Evolutionary conservation across 1,140 invertebrate species (phyloP).

Genomic region (Grapholita molesta): DNA sequence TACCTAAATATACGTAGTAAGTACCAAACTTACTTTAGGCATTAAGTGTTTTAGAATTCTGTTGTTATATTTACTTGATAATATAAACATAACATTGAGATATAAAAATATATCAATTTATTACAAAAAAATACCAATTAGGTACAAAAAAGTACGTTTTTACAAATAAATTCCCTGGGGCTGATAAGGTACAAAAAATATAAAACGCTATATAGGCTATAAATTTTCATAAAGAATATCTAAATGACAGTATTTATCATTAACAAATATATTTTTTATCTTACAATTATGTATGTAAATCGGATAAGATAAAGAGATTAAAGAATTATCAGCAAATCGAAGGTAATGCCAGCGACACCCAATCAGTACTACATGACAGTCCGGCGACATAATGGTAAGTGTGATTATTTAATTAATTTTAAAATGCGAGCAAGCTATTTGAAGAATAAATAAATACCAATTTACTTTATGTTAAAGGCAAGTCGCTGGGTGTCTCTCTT

Average conservation of each 20-base stretch:
- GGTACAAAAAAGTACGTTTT: too few species aligned
- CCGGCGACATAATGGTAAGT: slow-evolving; percentile 49
- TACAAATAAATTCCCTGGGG: not conserved
- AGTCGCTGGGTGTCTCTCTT: slow-evolving; percentile 45
- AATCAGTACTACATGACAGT: slow-evolving; percentile 22
- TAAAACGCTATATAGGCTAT: too few species aligned
- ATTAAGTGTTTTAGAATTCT: too few species aligned
- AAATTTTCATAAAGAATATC: not conserved
- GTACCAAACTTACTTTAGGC: too few species aligned
- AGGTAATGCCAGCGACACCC: not conserved
- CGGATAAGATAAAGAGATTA: slow-evolving; percentile 15
- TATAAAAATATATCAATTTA: too few species aligned
- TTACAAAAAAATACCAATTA: too few species aligned
- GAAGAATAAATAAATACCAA: too few species aligned
- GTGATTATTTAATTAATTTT: slow-evolving; percentile 1
- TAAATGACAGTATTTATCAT: slow-evolving; percentile 1
- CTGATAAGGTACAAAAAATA: too few species aligned
- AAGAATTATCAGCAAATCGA: slow-evolving; percentile 1
- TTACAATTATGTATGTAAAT: slow-evolving; percentile 8
- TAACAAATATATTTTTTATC: not conserved
- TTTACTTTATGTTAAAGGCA: slow-evolving; percentile 30
- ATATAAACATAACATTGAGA: too few species aligned
- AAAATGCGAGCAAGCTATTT: too few species aligned
- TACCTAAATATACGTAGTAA: too few species aligned
- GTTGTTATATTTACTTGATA: too few species aligned